A percentile compares a stretch with the other conserved stretches of the same genome.
These are phyloP conservation scores for Hippocampus barbouri DNA, from an alignment of 2,113 vertebrate species.

Conservation along the genomic window DNA sequence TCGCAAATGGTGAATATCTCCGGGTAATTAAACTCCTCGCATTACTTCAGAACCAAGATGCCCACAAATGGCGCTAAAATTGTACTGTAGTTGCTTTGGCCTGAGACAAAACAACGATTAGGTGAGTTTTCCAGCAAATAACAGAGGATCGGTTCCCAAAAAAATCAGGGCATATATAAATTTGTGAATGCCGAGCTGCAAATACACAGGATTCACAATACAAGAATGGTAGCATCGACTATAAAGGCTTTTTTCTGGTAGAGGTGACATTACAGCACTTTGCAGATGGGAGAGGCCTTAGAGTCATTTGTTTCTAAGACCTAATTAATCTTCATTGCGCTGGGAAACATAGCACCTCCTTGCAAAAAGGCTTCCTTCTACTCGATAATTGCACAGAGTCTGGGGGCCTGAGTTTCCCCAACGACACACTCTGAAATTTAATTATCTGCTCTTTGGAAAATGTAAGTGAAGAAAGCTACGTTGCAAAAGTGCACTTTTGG, in stretches of 20 bases:
- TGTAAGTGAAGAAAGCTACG: slow-evolving; percentile 61
- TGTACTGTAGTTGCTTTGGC: no score
- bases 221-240: not conserved
- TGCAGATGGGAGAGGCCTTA: slow-evolving; percentile 52
- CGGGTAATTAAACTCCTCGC: no score
- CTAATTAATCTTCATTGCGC: slow-evolving; percentile 70
- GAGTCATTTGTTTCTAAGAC: slow-evolving; percentile 63
- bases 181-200: not conserved
- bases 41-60: no score
- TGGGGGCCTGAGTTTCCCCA: slow-evolving; percentile 62
- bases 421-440: slow-evolving; percentile 73
- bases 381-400: slow-evolving; percentile 68
- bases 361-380: slow-evolving; percentile 66
- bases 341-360: slow-evolving; percentile 69
- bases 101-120: no score
- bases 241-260: slow-evolving; percentile 8
- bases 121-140: no score
- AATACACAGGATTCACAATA: not conserved
- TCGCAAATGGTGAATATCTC: no score
- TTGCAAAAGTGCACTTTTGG: slow-evolving; percentile 67
- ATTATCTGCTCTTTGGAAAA: slow-evolving; percentile 73
- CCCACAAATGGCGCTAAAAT: no score
- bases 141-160: no score
- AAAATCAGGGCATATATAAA: not conserved
- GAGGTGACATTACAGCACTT: slow-evolving; percentile 34